These are phyloP conservation scores for Xylocampa areola DNA, from an alignment of 2,888 invertebrate species.

Conservation along the genomic window DNA sequence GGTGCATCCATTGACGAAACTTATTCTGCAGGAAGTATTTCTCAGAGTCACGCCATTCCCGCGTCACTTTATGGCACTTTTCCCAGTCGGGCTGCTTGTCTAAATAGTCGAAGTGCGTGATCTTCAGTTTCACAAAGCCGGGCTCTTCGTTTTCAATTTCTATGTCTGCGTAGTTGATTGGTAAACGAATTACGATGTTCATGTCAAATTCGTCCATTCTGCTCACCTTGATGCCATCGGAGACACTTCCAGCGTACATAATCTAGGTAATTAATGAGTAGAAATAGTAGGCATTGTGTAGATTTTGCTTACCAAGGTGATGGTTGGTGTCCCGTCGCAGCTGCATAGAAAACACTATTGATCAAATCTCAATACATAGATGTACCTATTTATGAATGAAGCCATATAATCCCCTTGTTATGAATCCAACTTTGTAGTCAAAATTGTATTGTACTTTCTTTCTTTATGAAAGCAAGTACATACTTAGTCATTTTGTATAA, in stretches of 20 bases:
- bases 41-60: conserved; percentile 81
- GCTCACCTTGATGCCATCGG: conserved; percentile 90
- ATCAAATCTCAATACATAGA: conserved; percentile 27
- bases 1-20: conserved; percentile 89
- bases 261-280: conserved; percentile 59
- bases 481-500: too few species aligned
- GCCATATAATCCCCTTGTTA: conserved; percentile 7
- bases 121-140: conserved; percentile 84
- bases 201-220: conserved; percentile 91
- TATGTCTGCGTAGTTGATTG: conserved; percentile 81
- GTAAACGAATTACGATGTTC: conserved; percentile 89
- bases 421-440: neutral
- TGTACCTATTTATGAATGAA: conserved; percentile 9
- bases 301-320: neutral
- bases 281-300: neutral
- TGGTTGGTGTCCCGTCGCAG: neutral
- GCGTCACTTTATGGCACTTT: conserved; percentile 76
- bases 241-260: conserved; percentile 90
- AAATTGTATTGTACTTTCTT: neutral
- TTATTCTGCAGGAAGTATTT: conserved; percentile 84
- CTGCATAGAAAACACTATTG: conserved; percentile 26
- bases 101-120: conserved; percentile 75
- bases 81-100: conserved; percentile 79
- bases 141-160: conserved; percentile 78
- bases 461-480: too few species aligned